Evolutionary conservation across 2,888 invertebrate species (phyloP).

Genomic region (Lobophora halterata): DNA sequence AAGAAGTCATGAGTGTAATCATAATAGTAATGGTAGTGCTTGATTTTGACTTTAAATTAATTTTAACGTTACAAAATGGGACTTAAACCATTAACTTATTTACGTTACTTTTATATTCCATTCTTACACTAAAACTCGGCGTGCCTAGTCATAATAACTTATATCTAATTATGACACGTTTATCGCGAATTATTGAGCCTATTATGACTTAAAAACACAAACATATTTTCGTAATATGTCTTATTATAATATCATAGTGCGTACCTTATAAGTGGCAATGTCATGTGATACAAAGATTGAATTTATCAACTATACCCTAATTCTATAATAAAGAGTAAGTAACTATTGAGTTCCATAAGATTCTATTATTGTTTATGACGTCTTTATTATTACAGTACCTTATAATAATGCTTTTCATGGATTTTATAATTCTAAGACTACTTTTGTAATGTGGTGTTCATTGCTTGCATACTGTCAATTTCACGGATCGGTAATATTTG

Average conservation of each 20-base stretch:
- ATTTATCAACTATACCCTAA: slow-evolving; percentile 43
- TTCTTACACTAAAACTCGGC: slow-evolving; percentile 44
- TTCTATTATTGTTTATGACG: slow-evolving; percentile 69
- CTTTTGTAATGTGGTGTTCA: slow-evolving; percentile 77
- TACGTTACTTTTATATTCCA: slow-evolving; percentile 55
- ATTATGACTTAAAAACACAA: too few relatives aligned
- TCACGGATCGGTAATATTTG: slow-evolving; percentile 50
- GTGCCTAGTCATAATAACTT: slow-evolving; percentile 49
- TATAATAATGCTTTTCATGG: slow-evolving; percentile 59
- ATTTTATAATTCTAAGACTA: slow-evolving; percentile 65
- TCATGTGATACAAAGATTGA: slow-evolving; percentile 41
- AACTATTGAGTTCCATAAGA: slow-evolving; percentile 54
- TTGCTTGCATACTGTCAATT: slow-evolving; percentile 66
- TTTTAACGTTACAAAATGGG: slow-evolving; percentile 78
- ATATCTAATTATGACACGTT: slow-evolving; percentile 63
- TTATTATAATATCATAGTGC: slow-evolving; percentile 66
- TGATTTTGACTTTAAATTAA: slow-evolving; percentile 69
- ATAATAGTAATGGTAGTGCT: slow-evolving; percentile 78
- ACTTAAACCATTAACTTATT: slow-evolving; percentile 60
- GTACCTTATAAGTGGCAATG: slow-evolving; percentile 59
- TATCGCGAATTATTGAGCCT: slow-evolving; percentile 73
- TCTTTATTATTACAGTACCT: slow-evolving; percentile 52
- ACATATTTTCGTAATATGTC: too few relatives aligned
- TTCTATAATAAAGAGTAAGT: slow-evolving; percentile 42
- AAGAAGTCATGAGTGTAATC: slow-evolving; percentile 79